Evolutionary conservation across 2,797 vertebrate species (phyloP), one percentile per base, ranked within the genome.

Genomic region (Trichosurus vulpecula): DNA sequence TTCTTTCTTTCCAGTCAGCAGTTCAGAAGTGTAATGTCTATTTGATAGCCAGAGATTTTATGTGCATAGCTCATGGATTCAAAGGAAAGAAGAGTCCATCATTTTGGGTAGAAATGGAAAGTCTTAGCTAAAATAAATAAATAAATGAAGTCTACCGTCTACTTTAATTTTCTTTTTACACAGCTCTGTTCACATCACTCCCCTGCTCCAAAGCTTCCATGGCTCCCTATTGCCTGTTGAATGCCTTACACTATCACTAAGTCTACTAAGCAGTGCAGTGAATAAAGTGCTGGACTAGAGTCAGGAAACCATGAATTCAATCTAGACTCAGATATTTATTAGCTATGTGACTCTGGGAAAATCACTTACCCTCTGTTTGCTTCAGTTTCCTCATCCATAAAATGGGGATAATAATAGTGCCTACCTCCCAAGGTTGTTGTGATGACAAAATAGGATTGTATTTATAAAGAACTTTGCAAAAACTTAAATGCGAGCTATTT

Each of bases 81-180:
- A 5, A 19, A 90, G 35, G 91, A 13, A 51, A 95, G 25, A 27
- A 0, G 1, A 0, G 1, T 52, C 2, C 11, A 12, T 29, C n/a
- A 3, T 14, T 3, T 6, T 4, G 4, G 1, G 3, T 22, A 6
- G 31, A 41, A 35, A 16, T 47, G 6, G 8, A 22, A 2, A 0
- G 25, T 8, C 0, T 5, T 41, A 54, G 0, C 0, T 3, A 61
- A 52, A 47, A 52, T 14, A 14, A 4, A 58, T 30, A 52, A 52
- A 12, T 12, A 52, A n/a, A n/a, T n/a, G n/a, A 31, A 6, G 74
- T 1, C 25, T 3, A 19, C 22, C 19, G 0, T 0, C 4, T 35
- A 35, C 11, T 91, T 58, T 16, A 0, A 0, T 11, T 54, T 0
- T 30, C 30, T 0, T 47, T 81, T 74, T 41, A 66, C 14, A n/a